A percentile compares a stretch with the other conserved stretches of the same genome.
Evolutionary conservation across 2,113 vertebrate genomes (phyloP).

Genomic region (Hepsetus odoe): DNA sequence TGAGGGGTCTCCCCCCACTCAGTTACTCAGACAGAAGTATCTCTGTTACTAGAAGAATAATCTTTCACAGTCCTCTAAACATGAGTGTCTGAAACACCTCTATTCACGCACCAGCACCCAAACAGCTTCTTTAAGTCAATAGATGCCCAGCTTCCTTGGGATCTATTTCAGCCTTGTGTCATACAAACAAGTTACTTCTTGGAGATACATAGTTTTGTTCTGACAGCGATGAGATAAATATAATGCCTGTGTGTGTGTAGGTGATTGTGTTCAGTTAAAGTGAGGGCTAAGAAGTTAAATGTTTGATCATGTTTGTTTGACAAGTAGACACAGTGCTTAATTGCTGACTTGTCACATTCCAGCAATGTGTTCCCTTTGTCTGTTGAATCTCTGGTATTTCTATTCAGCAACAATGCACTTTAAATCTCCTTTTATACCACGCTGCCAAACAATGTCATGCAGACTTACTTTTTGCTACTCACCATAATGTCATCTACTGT

Average conservation of each 20-base stretch:
- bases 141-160: slow-evolving; percentile 37
- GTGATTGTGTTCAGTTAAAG: slow-evolving; percentile 7
- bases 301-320: slow-evolving; percentile 56
- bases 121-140: slow-evolving; percentile 79
- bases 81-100: slow-evolving; percentile 81
- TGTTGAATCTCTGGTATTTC: slow-evolving; percentile 80
- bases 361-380: slow-evolving; percentile 79
- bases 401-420: slow-evolving; percentile 84
- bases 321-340: slow-evolving; percentile 62
- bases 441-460: slow-evolving; percentile 87
- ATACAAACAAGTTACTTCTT: too few relatives aligned
- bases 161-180: too few relatives aligned
- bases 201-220: too few relatives aligned
- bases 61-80: slow-evolving; percentile 79
- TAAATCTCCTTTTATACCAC: slow-evolving; percentile 87
- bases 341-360: slow-evolving; percentile 80
- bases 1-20: slow-evolving; percentile 55
- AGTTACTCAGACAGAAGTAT: slow-evolving; percentile 49
- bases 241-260: background rate
- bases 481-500: slow-evolving; percentile 93
- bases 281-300: slow-evolving; percentile 22
- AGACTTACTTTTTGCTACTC: slow-evolving; percentile 84
- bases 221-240: too few relatives aligned
- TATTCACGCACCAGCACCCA: slow-evolving; percentile 70
- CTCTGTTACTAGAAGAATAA: slow-evolving; percentile 72